Conservation (phyloP, 92 coral and sea anemone species). For the Porites evermanni region DNA sequence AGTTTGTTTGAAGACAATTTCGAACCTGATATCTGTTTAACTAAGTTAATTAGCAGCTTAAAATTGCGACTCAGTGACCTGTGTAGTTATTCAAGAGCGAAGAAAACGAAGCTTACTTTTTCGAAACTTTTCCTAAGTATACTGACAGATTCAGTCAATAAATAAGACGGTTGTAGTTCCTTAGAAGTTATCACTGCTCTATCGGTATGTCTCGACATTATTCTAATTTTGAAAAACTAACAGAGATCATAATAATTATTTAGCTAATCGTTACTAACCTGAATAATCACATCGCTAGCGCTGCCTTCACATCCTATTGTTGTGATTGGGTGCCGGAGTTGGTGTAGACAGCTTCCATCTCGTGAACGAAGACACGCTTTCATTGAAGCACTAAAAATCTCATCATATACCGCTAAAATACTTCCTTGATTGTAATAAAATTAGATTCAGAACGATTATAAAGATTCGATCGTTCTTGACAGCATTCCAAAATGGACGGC, state of each 20-base stretch:
- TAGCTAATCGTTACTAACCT: constrained; percentile 34
- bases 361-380: constrained; percentile 75
- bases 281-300: constrained; percentile 63
- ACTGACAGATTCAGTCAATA: too few relatives aligned
- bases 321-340: constrained; percentile 63
- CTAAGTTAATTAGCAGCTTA: too few relatives aligned
- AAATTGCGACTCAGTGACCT: too few relatives aligned
- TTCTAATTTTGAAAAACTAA: background rate
- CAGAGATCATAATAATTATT: background rate
- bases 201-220: background rate
- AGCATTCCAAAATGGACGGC: constrained; percentile 36
- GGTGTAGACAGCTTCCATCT: constrained; percentile 70
- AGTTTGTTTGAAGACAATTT: too few relatives aligned
- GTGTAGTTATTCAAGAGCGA: too few relatives aligned
- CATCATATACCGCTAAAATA: background rate
- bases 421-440: constrained; percentile 4
- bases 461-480: constrained; percentile 7
- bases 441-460: background rate
- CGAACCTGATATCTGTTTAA: too few relatives aligned
- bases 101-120: too few relatives aligned
- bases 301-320: constrained; percentile 77
- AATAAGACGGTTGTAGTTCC: too few relatives aligned
- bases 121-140: too few relatives aligned
- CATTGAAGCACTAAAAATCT: constrained; percentile 45
- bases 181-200: too few relatives aligned